Evolutionary conservation across 2,888 invertebrate genomes (phyloP), one percentile per base, ranked within the genome.

Genomic region (Brachyptera putata): DNA sequence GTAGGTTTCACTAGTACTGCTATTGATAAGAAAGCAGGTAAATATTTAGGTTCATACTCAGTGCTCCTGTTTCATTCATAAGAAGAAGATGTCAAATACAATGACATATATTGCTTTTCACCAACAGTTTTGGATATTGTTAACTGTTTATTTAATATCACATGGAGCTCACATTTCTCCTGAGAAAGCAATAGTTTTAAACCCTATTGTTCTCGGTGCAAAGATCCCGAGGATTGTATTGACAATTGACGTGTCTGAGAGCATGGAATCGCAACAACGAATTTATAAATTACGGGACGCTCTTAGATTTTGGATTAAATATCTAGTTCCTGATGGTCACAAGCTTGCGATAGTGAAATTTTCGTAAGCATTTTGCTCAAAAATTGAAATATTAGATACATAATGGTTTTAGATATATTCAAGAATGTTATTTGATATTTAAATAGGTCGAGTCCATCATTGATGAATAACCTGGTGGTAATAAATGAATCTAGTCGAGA

Each of bases 21-120:
- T n/a, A n/a, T n/a, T n/a, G n/a, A n/a, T n/a, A n/a, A n/a, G n/a
- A n/a, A n/a, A n/a, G n/a, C n/a, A n/a, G n/a, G n/a, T n/a, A n/a
- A n/a, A n/a, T n/a, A n/a, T n/a, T n/a, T n/a, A n/a, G n/a, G n/a
- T n/a, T n/a, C n/a, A n/a, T n/a, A n/a, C n/a, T n/a, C n/a, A n/a
- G n/a, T n/a, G n/a, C n/a, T n/a, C n/a, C n/a, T n/a, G n/a, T 18
- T 18, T 21, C 41, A 41, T 41, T 2, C 41, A 4, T 2, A 50
- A n/a, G 30, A 50, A 25, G 49, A 30, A 50, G 26, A 30, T 7
- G 25, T 93, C 61, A 84, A 83, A 72, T 84, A 87, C 75, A 56
- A 67, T 34, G 16, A 24, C 18, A 18, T n/a, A 43, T 7, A 24
- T 41, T 25, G 22, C 16, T 1, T 39, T 39, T 39, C 11, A 25